Conservation (phyloP, 2,113 vertebrate genomes). For the Danio rerio region DNA sequence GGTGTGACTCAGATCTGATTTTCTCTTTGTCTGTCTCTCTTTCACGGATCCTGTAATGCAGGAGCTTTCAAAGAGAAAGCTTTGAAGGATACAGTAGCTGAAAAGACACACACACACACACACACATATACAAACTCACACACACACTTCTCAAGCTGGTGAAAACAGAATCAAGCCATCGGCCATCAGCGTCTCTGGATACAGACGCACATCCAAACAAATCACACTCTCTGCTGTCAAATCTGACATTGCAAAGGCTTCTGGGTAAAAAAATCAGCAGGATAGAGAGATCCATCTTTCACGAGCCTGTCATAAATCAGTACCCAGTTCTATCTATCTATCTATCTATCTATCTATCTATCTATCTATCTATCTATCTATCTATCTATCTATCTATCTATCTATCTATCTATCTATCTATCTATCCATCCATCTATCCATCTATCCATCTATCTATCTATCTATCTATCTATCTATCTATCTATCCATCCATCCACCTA, state of each 20-base stretch:
- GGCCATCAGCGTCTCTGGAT: neutral
- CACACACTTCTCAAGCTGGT: neutral
- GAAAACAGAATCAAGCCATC: slow-evolving; percentile 63
- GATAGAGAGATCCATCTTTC: neutral
- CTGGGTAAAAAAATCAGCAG: neutral
- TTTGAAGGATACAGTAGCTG: neutral
- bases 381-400: too few relatives aligned
- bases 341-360: too few relatives aligned
- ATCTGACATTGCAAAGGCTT: neutral
- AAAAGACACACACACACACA: slow-evolving; percentile 7
- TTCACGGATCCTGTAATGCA: neutral
- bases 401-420: too few relatives aligned
- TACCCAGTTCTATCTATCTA: neutral
- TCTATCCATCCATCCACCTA: too few relatives aligned
- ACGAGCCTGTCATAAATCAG: neutral
- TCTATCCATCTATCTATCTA: too few relatives aligned
- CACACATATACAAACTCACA: neutral
- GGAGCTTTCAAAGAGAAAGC: neutral
- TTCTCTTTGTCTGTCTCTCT: neutral
- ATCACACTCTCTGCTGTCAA: neutral
- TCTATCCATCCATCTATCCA: too few relatives aligned
- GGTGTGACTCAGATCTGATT: neutral
- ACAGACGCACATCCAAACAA: neutral
- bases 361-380: too few relatives aligned
- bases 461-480: too few relatives aligned